Evolutionary conservation across 2,113 vertebrate species (phyloP).

Genomic region (Tragelaphus buxtoni): DNA sequence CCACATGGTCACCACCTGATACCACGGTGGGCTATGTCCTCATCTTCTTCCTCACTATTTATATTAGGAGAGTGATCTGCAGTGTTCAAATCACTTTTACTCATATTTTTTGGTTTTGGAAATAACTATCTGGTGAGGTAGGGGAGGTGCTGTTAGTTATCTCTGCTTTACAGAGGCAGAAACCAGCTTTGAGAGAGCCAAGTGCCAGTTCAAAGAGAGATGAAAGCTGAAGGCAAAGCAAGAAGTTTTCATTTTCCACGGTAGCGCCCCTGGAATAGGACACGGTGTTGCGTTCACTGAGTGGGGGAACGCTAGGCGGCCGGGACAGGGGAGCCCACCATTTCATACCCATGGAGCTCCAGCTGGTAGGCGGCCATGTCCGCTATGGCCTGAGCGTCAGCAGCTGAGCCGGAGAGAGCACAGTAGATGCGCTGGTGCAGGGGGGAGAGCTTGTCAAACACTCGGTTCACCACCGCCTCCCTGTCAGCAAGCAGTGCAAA

Average conservation of each 20-base stretch:
- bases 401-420: slow-evolving; percentile 90
- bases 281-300: not conserved
- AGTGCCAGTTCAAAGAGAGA: not conserved
- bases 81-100: not conserved
- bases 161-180: not conserved
- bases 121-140: not conserved
- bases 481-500: slow-evolving; percentile 66
- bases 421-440: slow-evolving; percentile 90
- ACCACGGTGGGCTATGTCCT: not conserved
- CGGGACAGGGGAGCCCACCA: not conserved
- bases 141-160: not conserved
- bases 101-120: not conserved
- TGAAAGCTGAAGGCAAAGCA: not conserved
- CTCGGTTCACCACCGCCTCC: slow-evolving; percentile 84
- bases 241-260: not conserved
- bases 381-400: slow-evolving; percentile 89
- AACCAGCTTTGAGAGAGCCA: not conserved
- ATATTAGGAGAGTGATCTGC: not conserved
- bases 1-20: not conserved
- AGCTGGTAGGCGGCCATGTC: slow-evolving; percentile 89
- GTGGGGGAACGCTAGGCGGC: not conserved
- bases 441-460: slow-evolving; percentile 89
- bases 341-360: slow-evolving; percentile 87
- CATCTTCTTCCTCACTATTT: not conserved
- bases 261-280: not conserved